phyloP scores from a whole-genome alignment of 2,113 vertebrate genomes.

The Zosterops borbonicus region DNA sequence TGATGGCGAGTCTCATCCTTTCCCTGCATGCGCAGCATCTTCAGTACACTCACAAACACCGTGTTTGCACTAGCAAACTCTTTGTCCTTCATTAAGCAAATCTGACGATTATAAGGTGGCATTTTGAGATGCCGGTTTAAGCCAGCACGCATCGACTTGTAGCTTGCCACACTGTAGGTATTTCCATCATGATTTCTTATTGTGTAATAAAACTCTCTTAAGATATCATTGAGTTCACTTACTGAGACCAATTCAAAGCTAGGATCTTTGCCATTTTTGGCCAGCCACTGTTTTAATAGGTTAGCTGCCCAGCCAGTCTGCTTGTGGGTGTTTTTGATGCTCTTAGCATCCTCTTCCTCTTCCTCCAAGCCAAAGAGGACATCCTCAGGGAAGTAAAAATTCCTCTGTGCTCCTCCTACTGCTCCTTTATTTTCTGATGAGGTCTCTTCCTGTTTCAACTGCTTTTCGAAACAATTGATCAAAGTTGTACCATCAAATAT shows the following conservation, averaged over 20 bases:
- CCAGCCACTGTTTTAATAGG: constrained; percentile 62
- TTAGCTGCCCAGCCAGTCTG: constrained; percentile 66
- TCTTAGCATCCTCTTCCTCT: constrained; percentile 69
- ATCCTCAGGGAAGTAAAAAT: constrained; percentile 57
- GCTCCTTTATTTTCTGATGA: constrained; percentile 58
- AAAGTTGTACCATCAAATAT: constrained; percentile 65
- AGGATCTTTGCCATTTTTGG: constrained; percentile 64
- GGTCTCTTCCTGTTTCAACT: constrained; percentile 64
- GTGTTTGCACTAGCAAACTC: constrained; percentile 66
- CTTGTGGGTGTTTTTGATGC: constrained; percentile 67
- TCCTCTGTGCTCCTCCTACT: constrained; percentile 40
- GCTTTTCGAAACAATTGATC: constrained; percentile 67
- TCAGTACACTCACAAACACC: constrained; percentile 63
- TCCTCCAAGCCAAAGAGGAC: constrained; percentile 64
- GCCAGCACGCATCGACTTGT: constrained; percentile 70
- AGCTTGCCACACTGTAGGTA: constrained; percentile 71
- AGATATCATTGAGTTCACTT: constrained; percentile 68
- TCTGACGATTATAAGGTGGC: constrained; percentile 62
- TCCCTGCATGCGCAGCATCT: constrained; percentile 67
- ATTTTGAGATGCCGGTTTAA: constrained; percentile 70
- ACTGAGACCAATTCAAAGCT: constrained; percentile 67
- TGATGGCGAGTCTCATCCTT: constrained; percentile 69
- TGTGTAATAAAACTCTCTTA: constrained; percentile 64
- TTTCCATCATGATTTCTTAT: constrained; percentile 66
- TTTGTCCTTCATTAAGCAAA: constrained; percentile 71